Percentiles rank a stretch among this genome's conserved stretches.
These are phyloP conservation scores for Pelobates cultripes DNA, from an alignment of 2,797 vertebrate species.

Conservation along the genomic window DNA sequence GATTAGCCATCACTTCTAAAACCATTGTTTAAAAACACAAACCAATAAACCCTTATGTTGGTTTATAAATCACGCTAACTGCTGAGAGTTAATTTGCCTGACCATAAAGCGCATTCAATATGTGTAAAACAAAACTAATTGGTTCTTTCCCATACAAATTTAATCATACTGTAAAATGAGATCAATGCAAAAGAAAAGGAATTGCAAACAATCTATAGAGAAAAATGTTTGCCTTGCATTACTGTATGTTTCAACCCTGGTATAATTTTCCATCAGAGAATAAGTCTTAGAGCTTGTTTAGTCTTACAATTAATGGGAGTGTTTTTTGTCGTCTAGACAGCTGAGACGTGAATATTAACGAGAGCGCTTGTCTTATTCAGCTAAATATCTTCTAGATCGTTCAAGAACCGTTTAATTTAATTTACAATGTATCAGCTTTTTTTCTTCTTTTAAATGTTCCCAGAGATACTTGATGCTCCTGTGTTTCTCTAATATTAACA, in stretches of 20 bases:
- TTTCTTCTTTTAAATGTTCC: background rate
- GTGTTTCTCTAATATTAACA: too few species aligned
- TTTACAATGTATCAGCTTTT: conserved; percentile 1
- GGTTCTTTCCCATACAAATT: conserved; percentile 75
- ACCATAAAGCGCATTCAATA: conserved; percentile 76
- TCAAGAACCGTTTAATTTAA: conserved; percentile 10
- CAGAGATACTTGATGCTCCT: too few species aligned
- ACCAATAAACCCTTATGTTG: conserved; percentile 58
- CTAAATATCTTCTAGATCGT: conserved; percentile 13
- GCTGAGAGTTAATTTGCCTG: conserved; percentile 75
- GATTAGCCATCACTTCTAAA: conserved; percentile 46
- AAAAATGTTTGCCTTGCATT: conserved; percentile 50
- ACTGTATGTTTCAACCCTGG: conserved; percentile 37
- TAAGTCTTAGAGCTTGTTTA: background rate
- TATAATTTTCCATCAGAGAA: conserved; percentile 3
- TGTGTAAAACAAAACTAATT: conserved; percentile 81
- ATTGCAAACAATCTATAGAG: conserved; percentile 68
- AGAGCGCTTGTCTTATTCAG: background rate
- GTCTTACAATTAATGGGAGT: conserved; percentile 10
- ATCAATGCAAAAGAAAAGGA: conserved; percentile 78
- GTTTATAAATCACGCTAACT: conserved; percentile 72
- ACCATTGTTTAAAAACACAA: conserved; percentile 52
- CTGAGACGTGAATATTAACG: conserved; percentile 35
- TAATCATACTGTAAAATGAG: conserved; percentile 78
- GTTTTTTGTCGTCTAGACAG: conserved; percentile 15